Conservation (phyloP, 2,113 vertebrate genomes). For the Mixornis gularis region DNA sequence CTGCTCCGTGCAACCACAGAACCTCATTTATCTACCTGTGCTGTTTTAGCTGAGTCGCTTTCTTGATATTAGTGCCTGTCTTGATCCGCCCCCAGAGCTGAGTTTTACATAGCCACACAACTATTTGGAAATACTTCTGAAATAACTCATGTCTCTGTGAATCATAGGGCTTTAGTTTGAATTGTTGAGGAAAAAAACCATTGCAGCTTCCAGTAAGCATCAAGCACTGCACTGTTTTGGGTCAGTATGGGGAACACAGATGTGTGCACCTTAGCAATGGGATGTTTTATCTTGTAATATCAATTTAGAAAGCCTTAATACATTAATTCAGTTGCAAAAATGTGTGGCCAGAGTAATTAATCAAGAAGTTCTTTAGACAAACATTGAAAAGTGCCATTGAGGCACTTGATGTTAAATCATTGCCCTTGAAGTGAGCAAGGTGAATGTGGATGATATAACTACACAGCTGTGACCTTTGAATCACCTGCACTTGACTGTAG, state of each 20-base stretch:
- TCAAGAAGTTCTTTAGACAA: not conserved
- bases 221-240: not conserved
- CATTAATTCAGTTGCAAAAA: not conserved
- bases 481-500: not conserved
- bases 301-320: not conserved
- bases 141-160: not conserved
- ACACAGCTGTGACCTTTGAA: not conserved
- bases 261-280: not conserved
- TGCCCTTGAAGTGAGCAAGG: not conserved
- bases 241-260: not conserved
- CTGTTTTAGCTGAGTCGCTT: not conserved
- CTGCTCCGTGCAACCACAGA: not conserved
- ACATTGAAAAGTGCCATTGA: not conserved
- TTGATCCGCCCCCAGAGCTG: not conserved
- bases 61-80: not conserved
- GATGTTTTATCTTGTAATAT: rapidly evolving
- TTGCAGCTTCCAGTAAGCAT: not conserved
- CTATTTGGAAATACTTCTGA: not conserved
- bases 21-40: not conserved
- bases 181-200: not conserved
- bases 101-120: not conserved
- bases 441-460: not conserved
- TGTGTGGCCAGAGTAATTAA: not conserved
- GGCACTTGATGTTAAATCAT: not conserved
- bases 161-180: not conserved